Conservation (phyloP, 2,888 invertebrate species). For the Phragmatobia fuliginosa region DNA sequence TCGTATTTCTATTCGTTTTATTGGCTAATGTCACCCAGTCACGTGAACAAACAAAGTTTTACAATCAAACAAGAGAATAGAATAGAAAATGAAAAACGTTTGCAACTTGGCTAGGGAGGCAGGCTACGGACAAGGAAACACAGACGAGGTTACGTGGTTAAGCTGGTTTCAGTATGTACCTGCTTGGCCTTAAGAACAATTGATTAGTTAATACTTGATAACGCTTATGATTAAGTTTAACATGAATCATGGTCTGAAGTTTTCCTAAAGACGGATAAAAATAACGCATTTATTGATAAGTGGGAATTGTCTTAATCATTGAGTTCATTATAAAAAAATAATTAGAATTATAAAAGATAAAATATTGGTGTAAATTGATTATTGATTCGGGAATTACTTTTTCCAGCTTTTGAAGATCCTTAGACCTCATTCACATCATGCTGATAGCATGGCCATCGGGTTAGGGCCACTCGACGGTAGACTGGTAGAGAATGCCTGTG, state of each 20-base stretch:
- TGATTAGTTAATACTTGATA: constrained; percentile 1
- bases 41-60: no score
- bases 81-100: no score
- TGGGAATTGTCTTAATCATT: not conserved
- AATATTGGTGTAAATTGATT: not conserved
- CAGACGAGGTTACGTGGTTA: no score
- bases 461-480: no score
- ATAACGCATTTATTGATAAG: not conserved
- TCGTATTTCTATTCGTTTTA: no score
- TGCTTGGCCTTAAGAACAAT: not conserved
- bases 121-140: no score
- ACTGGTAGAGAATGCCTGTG: no score
- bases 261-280: not conserved
- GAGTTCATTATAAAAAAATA: not conserved
- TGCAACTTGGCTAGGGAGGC: no score
- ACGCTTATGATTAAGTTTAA: not conserved
- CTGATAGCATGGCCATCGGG: no score
- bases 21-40: no score
- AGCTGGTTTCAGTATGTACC: not conserved
- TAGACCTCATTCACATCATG: no score
- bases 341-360: not conserved
- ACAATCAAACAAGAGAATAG: no score
- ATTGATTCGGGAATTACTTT: not conserved
- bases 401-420: not conserved
- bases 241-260: constrained; percentile 1